Conservation (phyloP, 2,797 vertebrate genomes). For the Aplochiton taeniatus region DNA sequence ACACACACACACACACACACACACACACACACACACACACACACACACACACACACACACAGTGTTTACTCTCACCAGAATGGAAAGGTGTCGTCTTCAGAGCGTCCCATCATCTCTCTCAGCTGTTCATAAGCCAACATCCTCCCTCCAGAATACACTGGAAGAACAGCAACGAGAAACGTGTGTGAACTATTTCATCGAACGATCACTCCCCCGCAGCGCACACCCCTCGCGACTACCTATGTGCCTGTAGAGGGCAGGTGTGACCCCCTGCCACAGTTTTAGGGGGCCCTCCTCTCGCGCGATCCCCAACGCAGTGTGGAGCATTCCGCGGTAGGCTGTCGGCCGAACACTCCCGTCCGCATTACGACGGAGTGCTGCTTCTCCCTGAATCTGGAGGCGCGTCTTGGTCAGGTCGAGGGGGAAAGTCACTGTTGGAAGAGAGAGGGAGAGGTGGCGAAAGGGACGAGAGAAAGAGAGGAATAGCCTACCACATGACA, state of each 20-base stretch:
- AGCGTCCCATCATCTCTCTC: constrained; percentile 78
- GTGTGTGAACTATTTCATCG: no score
- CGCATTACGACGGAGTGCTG: constrained; percentile 46
- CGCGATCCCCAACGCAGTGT: constrained; percentile 75
- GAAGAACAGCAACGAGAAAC: not conserved
- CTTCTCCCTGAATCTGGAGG: constrained; percentile 85
- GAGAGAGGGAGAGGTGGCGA: constrained; percentile 7
- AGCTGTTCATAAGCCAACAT: constrained; percentile 84
- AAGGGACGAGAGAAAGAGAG: constrained; percentile 8
- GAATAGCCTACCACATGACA: not conserved
- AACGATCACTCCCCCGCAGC: no score
- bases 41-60: no score
- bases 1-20: no score
- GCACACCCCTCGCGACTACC: constrained; percentile 52
- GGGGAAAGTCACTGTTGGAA: constrained; percentile 80
- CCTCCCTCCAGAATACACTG: constrained; percentile 83
- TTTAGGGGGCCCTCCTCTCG: constrained; percentile 79
- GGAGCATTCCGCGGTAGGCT: constrained; percentile 78
- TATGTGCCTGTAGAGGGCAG: constrained; percentile 84
- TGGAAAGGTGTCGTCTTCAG: constrained; percentile 72
- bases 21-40: no score
- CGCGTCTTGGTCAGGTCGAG: constrained; percentile 86
- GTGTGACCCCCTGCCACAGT: constrained; percentile 84
- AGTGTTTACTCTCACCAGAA: no score
- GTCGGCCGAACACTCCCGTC: not conserved